phyloP scores from a whole-genome alignment of 1,140 invertebrate genomes.

The Metopolophium dirhodum region DNA sequence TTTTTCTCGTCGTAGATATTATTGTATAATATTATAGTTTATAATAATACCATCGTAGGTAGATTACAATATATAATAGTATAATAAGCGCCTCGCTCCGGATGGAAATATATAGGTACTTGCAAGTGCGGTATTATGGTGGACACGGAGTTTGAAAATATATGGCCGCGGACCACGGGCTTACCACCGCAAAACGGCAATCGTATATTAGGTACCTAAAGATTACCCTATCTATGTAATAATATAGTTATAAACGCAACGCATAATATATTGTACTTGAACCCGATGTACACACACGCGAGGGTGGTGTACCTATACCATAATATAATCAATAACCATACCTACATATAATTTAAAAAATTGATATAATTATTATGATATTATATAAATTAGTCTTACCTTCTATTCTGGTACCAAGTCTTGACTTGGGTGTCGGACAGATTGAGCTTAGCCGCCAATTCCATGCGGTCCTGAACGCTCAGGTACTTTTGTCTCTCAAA shows the following conservation, averaged over 20 bases:
- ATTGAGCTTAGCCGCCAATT: constrained; percentile 93
- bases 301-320: not conserved
- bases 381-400: constrained; percentile 69
- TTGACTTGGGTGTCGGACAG: constrained; percentile 98
- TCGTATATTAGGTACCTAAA: not conserved
- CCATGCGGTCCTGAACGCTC: constrained; percentile 97
- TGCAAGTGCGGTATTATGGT: not conserved
- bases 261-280: not conserved
- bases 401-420: constrained; percentile 96
- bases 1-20: not conserved
- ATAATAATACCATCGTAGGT: not conserved
- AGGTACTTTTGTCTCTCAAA: constrained; percentile 99
- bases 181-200: not conserved
- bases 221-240: not conserved
- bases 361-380: not conserved
- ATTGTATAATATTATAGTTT: not conserved
- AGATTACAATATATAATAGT: not conserved
- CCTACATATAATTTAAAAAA: not conserved
- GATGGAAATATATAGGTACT: not conserved
- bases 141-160: not conserved
- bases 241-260: not conserved
- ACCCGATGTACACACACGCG: not conserved
- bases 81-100: not conserved
- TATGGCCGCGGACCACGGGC: not conserved
- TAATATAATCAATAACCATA: not conserved